Conservation (phyloP, 92 coral and sea anemone genomes). For the Plumapathes pennacea region DNA sequence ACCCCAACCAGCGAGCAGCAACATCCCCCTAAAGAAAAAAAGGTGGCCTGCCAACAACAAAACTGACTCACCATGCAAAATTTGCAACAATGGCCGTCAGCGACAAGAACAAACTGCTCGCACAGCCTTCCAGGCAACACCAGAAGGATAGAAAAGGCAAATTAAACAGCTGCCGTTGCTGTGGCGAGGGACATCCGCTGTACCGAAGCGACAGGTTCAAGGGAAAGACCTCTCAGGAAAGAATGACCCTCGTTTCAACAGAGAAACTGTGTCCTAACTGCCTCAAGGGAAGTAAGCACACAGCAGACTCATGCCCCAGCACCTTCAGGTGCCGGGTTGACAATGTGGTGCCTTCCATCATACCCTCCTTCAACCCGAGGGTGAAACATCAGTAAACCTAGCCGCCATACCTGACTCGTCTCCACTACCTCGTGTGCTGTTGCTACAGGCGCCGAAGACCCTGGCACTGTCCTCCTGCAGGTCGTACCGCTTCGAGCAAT, state of each 20-base stretch:
- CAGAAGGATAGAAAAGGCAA: not conserved
- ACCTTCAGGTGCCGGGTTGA: constrained; percentile 28
- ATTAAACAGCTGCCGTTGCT: constrained; percentile 11
- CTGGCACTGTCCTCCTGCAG: constrained; percentile 29
- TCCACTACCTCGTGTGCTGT: constrained; percentile 1
- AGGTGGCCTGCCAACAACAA: no score
- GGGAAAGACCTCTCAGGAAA: constrained; percentile 18
- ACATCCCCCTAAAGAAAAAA: constrained; percentile 5
- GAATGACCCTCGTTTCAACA: constrained; percentile 6
- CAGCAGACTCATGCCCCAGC: constrained; percentile 32
- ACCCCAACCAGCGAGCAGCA: constrained; percentile 4
- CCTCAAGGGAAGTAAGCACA: constrained; percentile 25
- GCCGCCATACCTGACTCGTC: not conserved
- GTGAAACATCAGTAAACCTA: not conserved
- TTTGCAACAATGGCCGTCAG: not conserved
- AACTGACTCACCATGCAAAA: constrained; percentile 6
- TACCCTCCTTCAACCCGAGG: constrained; percentile 16
- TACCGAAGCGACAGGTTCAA: constrained; percentile 34
- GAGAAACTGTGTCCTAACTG: constrained; percentile 36
- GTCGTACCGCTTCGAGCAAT: constrained; percentile 37
- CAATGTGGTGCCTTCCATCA: constrained; percentile 50
- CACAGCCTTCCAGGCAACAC: not conserved
- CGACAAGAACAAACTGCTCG: not conserved
- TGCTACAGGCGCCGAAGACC: not conserved
- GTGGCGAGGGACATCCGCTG: constrained; percentile 33